Base-by-base conservation (phyloP, 2,113 vertebrate genomes). In the Bucco capensis region DNA sequence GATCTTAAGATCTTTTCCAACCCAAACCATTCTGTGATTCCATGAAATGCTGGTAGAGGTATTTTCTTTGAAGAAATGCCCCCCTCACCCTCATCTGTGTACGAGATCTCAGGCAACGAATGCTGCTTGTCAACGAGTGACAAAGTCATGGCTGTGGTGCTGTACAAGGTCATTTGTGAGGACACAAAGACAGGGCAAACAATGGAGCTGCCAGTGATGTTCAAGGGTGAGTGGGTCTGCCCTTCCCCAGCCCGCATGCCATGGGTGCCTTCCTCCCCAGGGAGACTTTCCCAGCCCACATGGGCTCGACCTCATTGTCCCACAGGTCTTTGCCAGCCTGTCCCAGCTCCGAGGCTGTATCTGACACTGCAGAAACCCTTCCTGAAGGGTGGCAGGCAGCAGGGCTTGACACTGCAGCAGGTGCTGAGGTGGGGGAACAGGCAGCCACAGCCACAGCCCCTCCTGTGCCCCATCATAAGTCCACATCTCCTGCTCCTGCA, bases 91-190 rank as follows among this genome's bases (percentile, higher is more conserved):
- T 2, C 98, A 11, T 99, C 98, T 0, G 37, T 99, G 73, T 99
- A 99, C 14, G 99, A 99, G 96, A 86, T 99, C 23, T 97, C 96
- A 3, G 98, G 98, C 15, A 98, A 90, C 5, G 98, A 99, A 77
- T 98, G 99, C 69, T 98, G 98, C 90, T 97, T 99, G 62, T 99
- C 98, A 10, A 99, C 98, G 4, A 98, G 98, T 4, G 98, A 99
- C 96, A 99, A 99, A 93, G 86, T 99, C 40, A 97, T 93, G 31
- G 79, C 67, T 8, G 24, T 98, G 25, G 81, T 94, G 27, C 97
- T 98, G 27, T 66, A 96, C 37, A 98, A 97, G 3, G 97, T 98
- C 11, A 47, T 86, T 64, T 98, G 98, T n/a, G 75, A 98, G 57
- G 96, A 98, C 19, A 50, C 88, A 2, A 62, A 51, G 49, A 98